These are phyloP conservation scores for Tethea ocularis DNA, from an alignment of 2,888 invertebrate species.

Conservation along the genomic window DNA sequence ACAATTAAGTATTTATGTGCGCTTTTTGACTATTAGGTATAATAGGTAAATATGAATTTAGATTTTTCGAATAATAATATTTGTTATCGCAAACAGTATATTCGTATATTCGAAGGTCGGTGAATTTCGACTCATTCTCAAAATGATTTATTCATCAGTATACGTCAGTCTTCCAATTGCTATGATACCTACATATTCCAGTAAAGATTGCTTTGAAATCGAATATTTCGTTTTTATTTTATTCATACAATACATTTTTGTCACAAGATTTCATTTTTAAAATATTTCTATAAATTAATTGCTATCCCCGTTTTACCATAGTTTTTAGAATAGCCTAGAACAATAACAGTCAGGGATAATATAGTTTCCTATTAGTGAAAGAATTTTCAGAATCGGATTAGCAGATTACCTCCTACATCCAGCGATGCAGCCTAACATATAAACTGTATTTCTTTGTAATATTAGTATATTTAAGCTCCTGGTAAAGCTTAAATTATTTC, in stretches of 20 bases:
- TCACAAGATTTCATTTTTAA: too few species aligned
- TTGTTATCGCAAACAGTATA: constrained; percentile 27
- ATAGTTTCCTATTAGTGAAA: too few species aligned
- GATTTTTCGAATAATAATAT: constrained; percentile 37
- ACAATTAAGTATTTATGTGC: neutral
- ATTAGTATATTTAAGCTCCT: too few species aligned
- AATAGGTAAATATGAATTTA: neutral
- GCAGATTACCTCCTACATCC: too few species aligned
- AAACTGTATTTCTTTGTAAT: too few species aligned
- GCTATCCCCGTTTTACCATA: too few species aligned
- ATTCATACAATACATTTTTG: neutral
- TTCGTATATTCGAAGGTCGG: constrained; percentile 32
- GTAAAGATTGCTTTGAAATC: neutral
- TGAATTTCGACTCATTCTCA: constrained; percentile 30
- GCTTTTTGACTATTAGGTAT: neutral
- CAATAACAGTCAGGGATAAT: too few species aligned
- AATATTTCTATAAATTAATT: too few species aligned
- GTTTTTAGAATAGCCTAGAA: too few species aligned
- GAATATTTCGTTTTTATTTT: neutral
- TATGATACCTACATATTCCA: constrained; percentile 1
- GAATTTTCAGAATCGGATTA: too few species aligned
- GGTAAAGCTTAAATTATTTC: too few species aligned
- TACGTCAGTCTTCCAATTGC: constrained; percentile 10
- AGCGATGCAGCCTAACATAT: too few species aligned
- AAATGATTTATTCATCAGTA: constrained; percentile 46